phyloP scores from a whole-genome alignment of 1,140 invertebrate species.

The Zaprionus capensis region DNA sequence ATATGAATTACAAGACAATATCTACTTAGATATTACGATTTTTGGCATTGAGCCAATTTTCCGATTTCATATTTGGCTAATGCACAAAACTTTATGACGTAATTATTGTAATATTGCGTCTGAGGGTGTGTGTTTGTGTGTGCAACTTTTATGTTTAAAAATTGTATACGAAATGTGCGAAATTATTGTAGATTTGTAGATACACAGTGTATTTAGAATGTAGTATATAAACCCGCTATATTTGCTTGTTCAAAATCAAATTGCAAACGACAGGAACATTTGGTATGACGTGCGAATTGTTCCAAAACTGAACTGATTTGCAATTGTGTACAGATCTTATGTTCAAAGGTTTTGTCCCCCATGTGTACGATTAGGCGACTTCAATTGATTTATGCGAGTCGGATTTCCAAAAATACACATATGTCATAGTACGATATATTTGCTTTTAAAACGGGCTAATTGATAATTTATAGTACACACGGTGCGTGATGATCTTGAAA shows the following conservation, averaged over 20 bases:
- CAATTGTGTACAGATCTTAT: slow-evolving; percentile 21
- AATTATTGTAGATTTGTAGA: slow-evolving; percentile 18
- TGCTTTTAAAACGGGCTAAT: slow-evolving; percentile 10
- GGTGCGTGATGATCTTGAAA: slow-evolving; percentile 13
- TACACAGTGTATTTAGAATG: slow-evolving; percentile 6
- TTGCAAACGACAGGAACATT: slow-evolving; percentile 49
- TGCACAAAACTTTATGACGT: slow-evolving; percentile 46
- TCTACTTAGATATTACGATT: slow-evolving; percentile 21
- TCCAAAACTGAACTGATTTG: neutral
- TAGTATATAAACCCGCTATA: neutral
- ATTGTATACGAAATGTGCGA: slow-evolving; percentile 18
- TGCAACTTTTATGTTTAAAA: slow-evolving; percentile 14
- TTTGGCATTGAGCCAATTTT: slow-evolving; percentile 41
- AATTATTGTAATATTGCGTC: slow-evolving; percentile 34
- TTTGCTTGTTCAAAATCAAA: slow-evolving; percentile 21
- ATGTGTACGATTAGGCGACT: slow-evolving; percentile 9
- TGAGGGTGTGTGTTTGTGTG: slow-evolving; percentile 21
- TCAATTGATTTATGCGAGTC: slow-evolving; percentile 19
- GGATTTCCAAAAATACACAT: slow-evolving; percentile 14
- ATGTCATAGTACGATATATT: slow-evolving; percentile 5
- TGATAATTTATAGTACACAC: slow-evolving; percentile 5
- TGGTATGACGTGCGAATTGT: slow-evolving; percentile 45
- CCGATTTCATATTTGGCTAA: slow-evolving; percentile 32
- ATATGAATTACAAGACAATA: slow-evolving; percentile 6
- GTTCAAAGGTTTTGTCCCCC: slow-evolving; percentile 20